These are phyloP conservation scores for Synergus laeviventris DNA, from an alignment of 2,888 invertebrate genomes.

Conservation along the genomic window DNA sequence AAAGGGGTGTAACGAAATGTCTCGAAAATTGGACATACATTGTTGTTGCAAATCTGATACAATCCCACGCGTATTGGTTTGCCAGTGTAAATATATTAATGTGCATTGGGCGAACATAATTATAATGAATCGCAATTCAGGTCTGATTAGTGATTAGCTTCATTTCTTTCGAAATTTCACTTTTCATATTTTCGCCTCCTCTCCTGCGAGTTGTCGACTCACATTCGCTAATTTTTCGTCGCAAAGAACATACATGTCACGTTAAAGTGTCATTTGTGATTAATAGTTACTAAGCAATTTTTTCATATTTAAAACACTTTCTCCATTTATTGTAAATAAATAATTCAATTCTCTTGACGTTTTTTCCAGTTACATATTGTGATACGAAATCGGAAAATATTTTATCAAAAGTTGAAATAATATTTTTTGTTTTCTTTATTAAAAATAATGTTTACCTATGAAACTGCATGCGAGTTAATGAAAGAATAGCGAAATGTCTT, in stretches of 20 bases:
- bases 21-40: too few relatives aligned
- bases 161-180: slow-evolving; percentile 13
- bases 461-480: neutral
- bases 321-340: neutral
- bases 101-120: slow-evolving; percentile 17
- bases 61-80: too few relatives aligned
- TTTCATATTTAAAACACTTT: neutral
- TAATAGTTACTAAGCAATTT: neutral
- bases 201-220: neutral
- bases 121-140: slow-evolving; percentile 12
- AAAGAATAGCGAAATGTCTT: neutral
- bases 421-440: neutral
- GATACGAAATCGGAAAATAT: neutral
- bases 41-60: too few relatives aligned
- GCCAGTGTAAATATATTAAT: neutral
- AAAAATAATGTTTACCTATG: too few relatives aligned
- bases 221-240: neutral
- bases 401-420: neutral
- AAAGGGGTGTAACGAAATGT: too few relatives aligned
- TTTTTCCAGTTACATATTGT: too few relatives aligned
- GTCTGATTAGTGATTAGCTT: neutral
- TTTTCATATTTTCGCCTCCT: neutral
- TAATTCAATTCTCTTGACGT: neutral
- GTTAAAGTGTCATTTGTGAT: neutral
- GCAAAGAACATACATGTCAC: neutral